These are phyloP conservation scores for Drosophila birchii DNA, from an alignment of 2,888 invertebrate species.

Conservation along the genomic window DNA sequence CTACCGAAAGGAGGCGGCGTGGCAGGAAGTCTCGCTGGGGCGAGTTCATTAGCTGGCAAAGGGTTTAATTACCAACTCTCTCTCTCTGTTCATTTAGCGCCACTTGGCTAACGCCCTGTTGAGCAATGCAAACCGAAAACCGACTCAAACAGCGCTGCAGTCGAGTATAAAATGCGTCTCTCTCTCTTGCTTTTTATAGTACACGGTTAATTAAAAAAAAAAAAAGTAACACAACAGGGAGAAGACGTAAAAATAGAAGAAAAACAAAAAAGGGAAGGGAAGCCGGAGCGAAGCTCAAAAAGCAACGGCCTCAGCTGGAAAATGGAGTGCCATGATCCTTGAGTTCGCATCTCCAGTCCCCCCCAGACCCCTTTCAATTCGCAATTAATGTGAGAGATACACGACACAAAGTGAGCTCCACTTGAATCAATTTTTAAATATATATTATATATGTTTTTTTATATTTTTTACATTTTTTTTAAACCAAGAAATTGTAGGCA, in stretches of 20 bases:
- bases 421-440: neutral
- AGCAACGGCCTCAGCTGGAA: constrained; percentile 44
- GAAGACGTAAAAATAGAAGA: constrained; percentile 28
- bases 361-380: constrained; percentile 42
- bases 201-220: constrained; percentile 78
- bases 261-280: constrained; percentile 7
- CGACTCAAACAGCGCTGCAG: constrained; percentile 58
- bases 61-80: constrained; percentile 85
- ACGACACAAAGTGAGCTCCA: constrained; percentile 54
- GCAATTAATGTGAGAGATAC: constrained; percentile 76
- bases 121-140: constrained; percentile 81
- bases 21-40: constrained; percentile 31
- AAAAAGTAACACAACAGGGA: constrained; percentile 48
- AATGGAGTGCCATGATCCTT: constrained; percentile 33
- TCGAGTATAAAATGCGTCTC: constrained; percentile 22
- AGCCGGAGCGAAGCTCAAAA: constrained; percentile 27
- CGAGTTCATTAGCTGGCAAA: constrained; percentile 83
- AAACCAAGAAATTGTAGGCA: neutral
- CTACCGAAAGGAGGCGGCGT: too few relatives aligned
- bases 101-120: constrained; percentile 84
- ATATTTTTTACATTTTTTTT: too few relatives aligned
- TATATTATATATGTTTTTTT: neutral
- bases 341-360: constrained; percentile 15
- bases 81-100: constrained; percentile 85
- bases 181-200: constrained; percentile 24